phyloP scores from a whole-genome alignment of 2,797 vertebrate species.

The Phyllotis vaccarum region DNA sequence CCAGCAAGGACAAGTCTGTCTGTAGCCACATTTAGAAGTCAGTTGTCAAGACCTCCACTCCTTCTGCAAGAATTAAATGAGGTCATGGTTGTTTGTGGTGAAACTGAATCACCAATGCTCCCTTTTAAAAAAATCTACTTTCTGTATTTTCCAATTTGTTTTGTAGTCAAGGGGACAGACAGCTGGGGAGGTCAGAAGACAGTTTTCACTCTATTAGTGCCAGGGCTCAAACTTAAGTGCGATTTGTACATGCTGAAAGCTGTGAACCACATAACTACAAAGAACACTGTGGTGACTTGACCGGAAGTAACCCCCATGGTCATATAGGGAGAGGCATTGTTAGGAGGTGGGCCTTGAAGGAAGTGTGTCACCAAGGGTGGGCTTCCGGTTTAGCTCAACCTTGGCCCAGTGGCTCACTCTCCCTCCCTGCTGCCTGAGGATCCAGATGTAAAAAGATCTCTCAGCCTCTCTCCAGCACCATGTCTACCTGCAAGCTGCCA shows the following conservation, averaged over 20 bases:
- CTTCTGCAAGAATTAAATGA: not conserved
- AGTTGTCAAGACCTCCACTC: not conserved
- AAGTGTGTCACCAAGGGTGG: not conserved
- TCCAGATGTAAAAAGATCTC: not conserved
- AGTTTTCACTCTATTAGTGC: not conserved
- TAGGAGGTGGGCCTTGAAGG: not conserved
- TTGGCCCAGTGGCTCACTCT: not conserved
- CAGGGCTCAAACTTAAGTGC: not conserved
- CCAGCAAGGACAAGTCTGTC: conserved; percentile 26
- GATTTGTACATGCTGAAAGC: conserved; percentile 27
- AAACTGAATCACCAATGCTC: not conserved
- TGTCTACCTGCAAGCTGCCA: not conserved
- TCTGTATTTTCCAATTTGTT: not conserved
- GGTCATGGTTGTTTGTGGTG: not conserved
- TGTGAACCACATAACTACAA: conserved; percentile 26
- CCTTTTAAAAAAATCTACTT: not conserved
- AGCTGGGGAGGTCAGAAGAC: not conserved
- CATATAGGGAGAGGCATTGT: not conserved
- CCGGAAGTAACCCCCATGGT: not conserved
- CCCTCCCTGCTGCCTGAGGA: not conserved
- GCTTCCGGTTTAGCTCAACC: not conserved
- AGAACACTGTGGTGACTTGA: not conserved
- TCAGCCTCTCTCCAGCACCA: not conserved
- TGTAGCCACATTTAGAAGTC: conserved; percentile 20
- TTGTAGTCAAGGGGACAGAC: not conserved